Evolutionary conservation across 2,888 invertebrate species (phyloP), one percentile per base, ranked within the genome.

Genomic region (Tricholauxania praeusta): DNA sequence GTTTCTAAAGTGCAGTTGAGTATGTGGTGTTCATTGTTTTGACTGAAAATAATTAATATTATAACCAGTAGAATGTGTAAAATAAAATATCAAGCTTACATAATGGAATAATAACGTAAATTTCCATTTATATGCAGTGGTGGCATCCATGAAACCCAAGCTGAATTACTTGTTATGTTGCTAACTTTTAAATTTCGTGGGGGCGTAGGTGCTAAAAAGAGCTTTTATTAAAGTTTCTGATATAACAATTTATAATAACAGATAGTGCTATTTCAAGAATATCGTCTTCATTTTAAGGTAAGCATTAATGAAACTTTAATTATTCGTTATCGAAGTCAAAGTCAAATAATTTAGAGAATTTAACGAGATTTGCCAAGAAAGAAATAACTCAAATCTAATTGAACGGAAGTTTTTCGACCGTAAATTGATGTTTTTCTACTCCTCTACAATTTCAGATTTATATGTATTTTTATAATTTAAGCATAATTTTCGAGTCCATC

Each of bases 91-190:
- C 3, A 2, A 32, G 64, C 89, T 83, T 90, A 90, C 76, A 89
- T 88, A 72, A 95, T 89, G 15, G 89, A 87, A 86, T 94, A 96
- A 79, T 90, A 90, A 32, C 90, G 90, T 72, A 95, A 88, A 47
- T 91, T 88, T 1, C 96, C 96, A 88, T 96, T 96, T 81, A 90
- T 89, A 17, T 89, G 87, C 8, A 86, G 78, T 2, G 96, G 95
- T 57, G 91, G 89, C 75, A 89, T 86, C 94, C 84, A 84, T 10
- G 92, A 92, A 10, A 93, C 80, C n/a, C 85, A 83, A 55, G 91
- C 89, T 1, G 91, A 90, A 28, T 90, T 89, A 78, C 92, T 92
- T 0, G 91, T 91, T 3, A 91, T 86, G 72, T 90, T 87, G 0
- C 82, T 82, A 22, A 90, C 81, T n/a, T 79, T 85, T 5, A 92